These are phyloP conservation scores for Kryptopterus vitreolus DNA, from an alignment of 2,797 vertebrate genomes.

Conservation along the genomic window DNA sequence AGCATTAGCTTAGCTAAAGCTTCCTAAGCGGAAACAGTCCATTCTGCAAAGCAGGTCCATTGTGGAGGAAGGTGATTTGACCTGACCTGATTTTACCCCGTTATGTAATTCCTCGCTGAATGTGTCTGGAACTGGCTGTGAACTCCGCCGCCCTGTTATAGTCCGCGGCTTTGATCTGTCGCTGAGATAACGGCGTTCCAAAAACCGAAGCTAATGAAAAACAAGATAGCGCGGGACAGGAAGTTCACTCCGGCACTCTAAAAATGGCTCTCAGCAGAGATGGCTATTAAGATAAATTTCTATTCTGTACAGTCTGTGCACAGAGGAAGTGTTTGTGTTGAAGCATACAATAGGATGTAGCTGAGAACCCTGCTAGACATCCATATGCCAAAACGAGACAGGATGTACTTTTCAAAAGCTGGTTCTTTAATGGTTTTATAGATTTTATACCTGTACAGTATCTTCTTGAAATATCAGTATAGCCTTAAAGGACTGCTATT, in stretches of 20 bases:
- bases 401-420: background rate
- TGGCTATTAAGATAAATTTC: slow-evolving; percentile 47
- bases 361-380: background rate
- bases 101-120: slow-evolving; percentile 54
- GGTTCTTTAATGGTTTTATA: background rate
- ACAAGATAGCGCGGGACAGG: slow-evolving; percentile 54
- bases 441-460: background rate
- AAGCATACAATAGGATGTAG: background rate
- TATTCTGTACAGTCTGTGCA: slow-evolving; percentile 33
- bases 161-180: slow-evolving; percentile 59
- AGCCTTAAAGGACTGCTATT: background rate
- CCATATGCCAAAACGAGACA: background rate
- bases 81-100: slow-evolving; percentile 17
- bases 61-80: slow-evolving; percentile 26
- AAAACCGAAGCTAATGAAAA: slow-evolving; percentile 60
- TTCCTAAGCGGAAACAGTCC: background rate
- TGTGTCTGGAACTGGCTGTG: slow-evolving; percentile 46
- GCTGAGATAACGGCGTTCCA: slow-evolving; percentile 53
- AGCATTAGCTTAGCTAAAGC: slow-evolving; percentile 11
- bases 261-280: slow-evolving; percentile 49
- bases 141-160: slow-evolving; percentile 47
- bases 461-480: background rate
- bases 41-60: slow-evolving; percentile 15
- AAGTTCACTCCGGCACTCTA: slow-evolving; percentile 50
- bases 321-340: slow-evolving; percentile 45